These are phyloP conservation scores for Lochmaea capreae DNA, from an alignment of 2,888 invertebrate species.

Conservation along the genomic window DNA sequence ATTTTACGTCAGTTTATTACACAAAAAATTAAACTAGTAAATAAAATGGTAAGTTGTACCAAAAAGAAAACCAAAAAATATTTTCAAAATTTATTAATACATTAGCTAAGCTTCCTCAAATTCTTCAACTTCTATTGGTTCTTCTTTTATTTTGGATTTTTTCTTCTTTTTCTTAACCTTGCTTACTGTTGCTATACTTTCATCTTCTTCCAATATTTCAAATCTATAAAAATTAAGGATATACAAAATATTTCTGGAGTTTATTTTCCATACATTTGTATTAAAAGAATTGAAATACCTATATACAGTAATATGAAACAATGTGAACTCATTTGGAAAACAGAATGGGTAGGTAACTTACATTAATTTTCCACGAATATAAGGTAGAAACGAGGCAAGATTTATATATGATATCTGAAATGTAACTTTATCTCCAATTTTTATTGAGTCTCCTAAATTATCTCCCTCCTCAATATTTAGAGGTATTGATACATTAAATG, in stretches of 20 bases:
- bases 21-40: too few species aligned
- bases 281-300: too few species aligned
- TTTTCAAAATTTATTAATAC: too few species aligned
- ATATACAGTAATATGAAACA: too few species aligned
- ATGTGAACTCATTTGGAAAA: not conserved
- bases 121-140: slow-evolving; percentile 12
- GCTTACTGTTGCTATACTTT: not conserved
- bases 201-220: not conserved
- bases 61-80: too few species aligned
- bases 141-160: slow-evolving; percentile 10
- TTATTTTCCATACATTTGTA: not conserved
- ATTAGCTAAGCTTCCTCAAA: not conserved
- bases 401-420: slow-evolving; percentile 72
- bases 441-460: slow-evolving; percentile 71
- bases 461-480: slow-evolving; percentile 64
- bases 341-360: slow-evolving; percentile 45
- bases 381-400: slow-evolving; percentile 72
- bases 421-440: slow-evolving; percentile 72
- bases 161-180: slow-evolving; percentile 13
- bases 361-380: slow-evolving; percentile 73
- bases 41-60: too few species aligned
- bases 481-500: slow-evolving; percentile 78
- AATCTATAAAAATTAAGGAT: not conserved
- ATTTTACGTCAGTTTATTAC: too few species aligned
- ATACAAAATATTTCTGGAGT: not conserved